Percentiles rank a stretch among this genome's conserved stretches.
Conservation (phyloP, 1,140 invertebrate species). For the Potamilus streckersoni region DNA sequence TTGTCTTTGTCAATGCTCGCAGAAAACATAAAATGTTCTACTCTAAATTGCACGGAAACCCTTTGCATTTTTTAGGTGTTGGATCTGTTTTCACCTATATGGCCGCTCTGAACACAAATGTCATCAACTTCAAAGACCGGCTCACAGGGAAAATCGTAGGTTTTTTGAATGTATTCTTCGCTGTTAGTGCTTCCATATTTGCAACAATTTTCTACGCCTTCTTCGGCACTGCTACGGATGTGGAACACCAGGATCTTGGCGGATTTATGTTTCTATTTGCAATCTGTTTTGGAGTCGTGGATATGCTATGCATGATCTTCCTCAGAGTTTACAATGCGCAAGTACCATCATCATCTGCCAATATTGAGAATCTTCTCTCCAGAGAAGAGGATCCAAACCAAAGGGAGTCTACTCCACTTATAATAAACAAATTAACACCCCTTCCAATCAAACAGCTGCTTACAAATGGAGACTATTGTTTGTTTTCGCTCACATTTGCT, state of each 20-base stretch:
- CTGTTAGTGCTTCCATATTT: conserved; percentile 38
- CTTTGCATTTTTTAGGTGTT: conserved; percentile 19
- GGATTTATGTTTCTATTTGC: conserved; percentile 41
- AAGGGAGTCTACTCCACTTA: no score
- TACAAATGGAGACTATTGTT: conserved; percentile 24
- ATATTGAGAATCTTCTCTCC: not conserved
- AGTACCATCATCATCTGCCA: not conserved
- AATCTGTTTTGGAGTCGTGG: conserved; percentile 30
- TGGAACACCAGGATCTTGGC: not conserved
- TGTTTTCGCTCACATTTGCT: conserved; percentile 32
- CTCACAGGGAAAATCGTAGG: conserved; percentile 42
- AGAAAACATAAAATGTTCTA: no score
- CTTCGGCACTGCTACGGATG: no score
- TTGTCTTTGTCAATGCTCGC: no score
- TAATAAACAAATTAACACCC: not conserved
- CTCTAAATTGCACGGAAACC: no score
- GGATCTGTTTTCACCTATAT: conserved; percentile 45
- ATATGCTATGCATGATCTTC: conserved; percentile 37
- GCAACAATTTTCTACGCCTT: conserved; percentile 30
- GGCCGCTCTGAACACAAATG: conserved; percentile 43
- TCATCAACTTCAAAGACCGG: conserved; percentile 39
- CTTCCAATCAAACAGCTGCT: conserved; percentile 13
- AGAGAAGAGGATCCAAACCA: not conserved
- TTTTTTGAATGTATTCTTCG: conserved; percentile 38
- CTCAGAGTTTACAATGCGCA: conserved; percentile 27